phyloP scores from a whole-genome alignment of 2,797 vertebrate genomes.

The Paramormyrops hopkinsi region DNA sequence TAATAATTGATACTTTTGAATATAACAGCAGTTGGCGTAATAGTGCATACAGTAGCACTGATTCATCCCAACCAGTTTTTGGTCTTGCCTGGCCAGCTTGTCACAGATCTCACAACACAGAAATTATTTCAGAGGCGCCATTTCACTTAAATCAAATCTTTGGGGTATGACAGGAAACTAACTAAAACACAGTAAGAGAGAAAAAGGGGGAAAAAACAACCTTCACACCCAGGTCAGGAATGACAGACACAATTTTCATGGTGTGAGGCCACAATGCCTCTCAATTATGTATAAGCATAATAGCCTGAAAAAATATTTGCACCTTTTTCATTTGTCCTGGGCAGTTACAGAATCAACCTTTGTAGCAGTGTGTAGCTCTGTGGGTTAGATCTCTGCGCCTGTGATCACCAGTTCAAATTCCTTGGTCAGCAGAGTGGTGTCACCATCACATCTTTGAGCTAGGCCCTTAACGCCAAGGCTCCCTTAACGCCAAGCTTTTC shows the following conservation, averaged over 20 bases:
- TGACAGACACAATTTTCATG: background rate
- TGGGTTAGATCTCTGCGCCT: background rate
- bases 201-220: background rate
- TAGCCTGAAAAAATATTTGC: background rate
- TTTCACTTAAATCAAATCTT: background rate
- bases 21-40: background rate
- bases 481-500: background rate
- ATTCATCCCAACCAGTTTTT: background rate
- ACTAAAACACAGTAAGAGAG: background rate
- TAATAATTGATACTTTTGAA: background rate
- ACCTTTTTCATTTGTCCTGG: background rate
- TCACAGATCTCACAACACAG: background rate
- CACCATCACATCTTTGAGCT: background rate
- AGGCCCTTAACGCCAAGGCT: background rate
- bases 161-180: background rate
- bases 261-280: background rate
- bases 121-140: background rate
- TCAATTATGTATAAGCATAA: background rate
- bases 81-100: background rate
- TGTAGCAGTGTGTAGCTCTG: background rate
- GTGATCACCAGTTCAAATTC: background rate
- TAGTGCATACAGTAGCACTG: background rate
- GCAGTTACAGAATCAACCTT: background rate
- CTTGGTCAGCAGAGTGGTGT: background rate
- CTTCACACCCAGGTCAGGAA: background rate